Conservation (phyloP, 2,888 invertebrate species). For the Chironomus riparius region DNA sequence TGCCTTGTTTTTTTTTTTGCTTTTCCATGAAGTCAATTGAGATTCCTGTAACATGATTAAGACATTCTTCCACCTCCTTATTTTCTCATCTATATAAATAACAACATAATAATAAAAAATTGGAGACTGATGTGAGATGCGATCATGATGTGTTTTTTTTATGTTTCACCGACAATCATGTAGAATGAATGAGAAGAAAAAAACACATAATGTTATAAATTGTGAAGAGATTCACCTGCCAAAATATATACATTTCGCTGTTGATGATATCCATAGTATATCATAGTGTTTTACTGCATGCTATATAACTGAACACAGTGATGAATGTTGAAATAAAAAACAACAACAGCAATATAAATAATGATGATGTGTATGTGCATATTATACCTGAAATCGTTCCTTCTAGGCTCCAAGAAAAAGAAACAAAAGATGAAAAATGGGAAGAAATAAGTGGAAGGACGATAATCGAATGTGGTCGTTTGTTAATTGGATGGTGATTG, state of each 20-base stretch:
- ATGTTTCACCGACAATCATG: not conserved
- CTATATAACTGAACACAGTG: not conserved
- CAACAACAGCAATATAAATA: not conserved
- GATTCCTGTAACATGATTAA: conserved; percentile 19
- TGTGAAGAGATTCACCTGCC: conserved; percentile 3
- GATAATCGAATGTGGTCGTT: conserved; percentile 15
- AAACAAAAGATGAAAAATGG: not conserved
- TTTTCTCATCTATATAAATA: not conserved
- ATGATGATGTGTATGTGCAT: not conserved
- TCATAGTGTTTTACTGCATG: not conserved
- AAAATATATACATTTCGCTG: not conserved
- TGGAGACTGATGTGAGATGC: not conserved
- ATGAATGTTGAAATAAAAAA: not conserved
- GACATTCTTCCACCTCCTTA: conserved; percentile 6
- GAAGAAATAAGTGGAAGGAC: conserved; percentile 21
- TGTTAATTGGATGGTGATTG: conserved; percentile 23
- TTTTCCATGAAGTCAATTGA: not conserved
- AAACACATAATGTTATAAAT: not conserved
- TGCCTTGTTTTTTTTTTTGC: not conserved
- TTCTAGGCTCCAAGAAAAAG: not conserved
- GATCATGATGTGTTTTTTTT: not conserved
- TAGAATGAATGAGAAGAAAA: not conserved
- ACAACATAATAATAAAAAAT: not conserved
- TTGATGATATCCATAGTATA: not conserved
- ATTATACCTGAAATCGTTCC: not conserved